Percentiles rank a stretch among this genome's conserved stretches.
Conservation (phyloP, 2,888 invertebrate species). For the Tetropium fuscum region DNA sequence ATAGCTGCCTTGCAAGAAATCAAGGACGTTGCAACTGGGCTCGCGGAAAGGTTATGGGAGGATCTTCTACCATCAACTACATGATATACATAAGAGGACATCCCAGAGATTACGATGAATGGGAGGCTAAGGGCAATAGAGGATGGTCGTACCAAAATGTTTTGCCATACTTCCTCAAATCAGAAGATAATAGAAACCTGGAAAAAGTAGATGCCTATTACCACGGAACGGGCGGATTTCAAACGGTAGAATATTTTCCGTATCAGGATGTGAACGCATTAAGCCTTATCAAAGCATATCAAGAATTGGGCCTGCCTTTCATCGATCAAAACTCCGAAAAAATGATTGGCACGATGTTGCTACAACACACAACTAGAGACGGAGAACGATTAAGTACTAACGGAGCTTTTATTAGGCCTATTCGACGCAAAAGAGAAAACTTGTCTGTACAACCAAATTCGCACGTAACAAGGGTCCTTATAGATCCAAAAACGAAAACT, state of each 20-base stretch:
- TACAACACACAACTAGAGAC: constrained; percentile 73
- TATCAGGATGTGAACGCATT: constrained; percentile 72
- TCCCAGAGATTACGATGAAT: constrained; percentile 73
- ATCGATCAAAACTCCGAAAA: constrained; percentile 71
- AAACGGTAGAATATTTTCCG: constrained; percentile 74
- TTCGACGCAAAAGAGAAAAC: constrained; percentile 69
- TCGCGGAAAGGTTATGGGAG: constrained; percentile 76
- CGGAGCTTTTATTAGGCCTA: constrained; percentile 75
- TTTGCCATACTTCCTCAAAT: constrained; percentile 78
- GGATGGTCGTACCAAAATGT: constrained; percentile 76
- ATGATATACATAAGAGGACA: constrained; percentile 75
- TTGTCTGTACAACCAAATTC: constrained; percentile 69
- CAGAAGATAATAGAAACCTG: constrained; percentile 74
- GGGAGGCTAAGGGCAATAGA: constrained; percentile 73
- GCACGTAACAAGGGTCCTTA: constrained; percentile 70
- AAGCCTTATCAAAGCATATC: constrained; percentile 71
- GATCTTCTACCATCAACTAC: constrained; percentile 75
- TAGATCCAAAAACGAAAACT: constrained; percentile 68
- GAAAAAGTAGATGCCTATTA: constrained; percentile 68
- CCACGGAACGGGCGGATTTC: constrained; percentile 74
- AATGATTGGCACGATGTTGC: constrained; percentile 73
- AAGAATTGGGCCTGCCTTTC: constrained; percentile 72
- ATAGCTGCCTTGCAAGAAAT: constrained; percentile 71
- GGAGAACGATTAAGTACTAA: constrained; percentile 75
- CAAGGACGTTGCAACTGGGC: constrained; percentile 73